Base-by-base conservation (phyloP, 2,888 invertebrate species). In the Germaria angustata region DNA sequence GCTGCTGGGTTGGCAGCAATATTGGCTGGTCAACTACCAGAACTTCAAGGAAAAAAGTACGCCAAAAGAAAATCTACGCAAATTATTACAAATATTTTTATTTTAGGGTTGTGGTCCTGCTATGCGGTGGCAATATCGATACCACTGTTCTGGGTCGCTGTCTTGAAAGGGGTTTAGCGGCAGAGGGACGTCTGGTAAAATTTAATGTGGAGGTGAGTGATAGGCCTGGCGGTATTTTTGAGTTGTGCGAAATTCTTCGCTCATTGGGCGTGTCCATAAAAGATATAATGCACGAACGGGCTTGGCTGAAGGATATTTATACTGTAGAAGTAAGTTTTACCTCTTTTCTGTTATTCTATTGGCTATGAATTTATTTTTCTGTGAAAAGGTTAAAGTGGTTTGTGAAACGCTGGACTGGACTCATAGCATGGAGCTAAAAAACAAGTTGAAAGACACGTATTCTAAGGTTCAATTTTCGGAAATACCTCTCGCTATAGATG, bases 231-330 rank as follows among this genome's bases (percentile, higher is more conserved):
- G 97, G 90, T 69, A 96, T 97, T 83, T 94, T 96, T 0, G 97
- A 97, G 87, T 92, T 98, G 5, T 96, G 97, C 88, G 93, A 94
- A 87, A 91, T 96, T 46, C 93, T 98, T 68, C 93, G 95, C 0
- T 93, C 93, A 1, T 92, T 96, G 34, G 97, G 97, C 0, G 97
- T 97, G 13, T 96, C 96, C 44, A 97, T 99, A 84, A 99, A 98
- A 91, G 98, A 98, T 88, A 97, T 99, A 79, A 95, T 97, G 91
- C 98, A 99, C 90, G 98, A 99, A 89, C 93, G 98, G 71, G 98
- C 98, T 1, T 98, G 98, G 98, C 94, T 98, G 13, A 95, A 94
- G 79, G 98, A 99, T 89, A 95, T 99, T 59, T 98, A 97, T 89
- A 94, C 94, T 85, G 95, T 95, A 20, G 93, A 94, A 89, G 94